A percentile compares a stretch with the other conserved stretches of the same genome.
phyloP scores from a whole-genome alignment of 2,888 invertebrate species.

The Brachyptera risi region DNA sequence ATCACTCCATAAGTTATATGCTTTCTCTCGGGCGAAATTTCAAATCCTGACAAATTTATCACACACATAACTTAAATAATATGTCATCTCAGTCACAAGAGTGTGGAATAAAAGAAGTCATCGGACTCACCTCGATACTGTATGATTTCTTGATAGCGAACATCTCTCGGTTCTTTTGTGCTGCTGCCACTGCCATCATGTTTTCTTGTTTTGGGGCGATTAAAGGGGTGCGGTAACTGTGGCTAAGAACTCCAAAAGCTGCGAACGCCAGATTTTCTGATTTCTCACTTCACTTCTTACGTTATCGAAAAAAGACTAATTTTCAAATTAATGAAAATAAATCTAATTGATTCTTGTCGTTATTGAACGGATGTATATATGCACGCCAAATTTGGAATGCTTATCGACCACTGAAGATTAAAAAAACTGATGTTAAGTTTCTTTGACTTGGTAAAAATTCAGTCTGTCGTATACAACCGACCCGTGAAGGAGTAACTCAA shows the following conservation, averaged over 20 bases:
- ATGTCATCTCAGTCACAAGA: no score
- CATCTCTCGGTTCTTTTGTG: conserved; percentile 92
- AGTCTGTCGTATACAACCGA: conserved; percentile 14
- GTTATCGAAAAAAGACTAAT: no score
- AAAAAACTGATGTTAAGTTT: conserved; percentile 1
- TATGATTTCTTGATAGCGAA: conserved; percentile 96
- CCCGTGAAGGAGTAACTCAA: conserved; percentile 20
- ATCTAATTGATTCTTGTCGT: not conserved
- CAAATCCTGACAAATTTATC: no score
- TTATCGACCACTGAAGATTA: conserved; percentile 17
- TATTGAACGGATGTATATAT: not conserved
- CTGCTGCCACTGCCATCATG: conserved; percentile 81
- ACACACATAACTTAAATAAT: no score
- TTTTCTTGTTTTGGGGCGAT: conserved; percentile 29
- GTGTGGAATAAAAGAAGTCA: no score
- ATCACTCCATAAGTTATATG: no score
- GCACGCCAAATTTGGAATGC: not conserved
- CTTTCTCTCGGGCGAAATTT: no score
- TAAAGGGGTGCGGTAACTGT: conserved; percentile 32
- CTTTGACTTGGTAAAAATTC: no score
- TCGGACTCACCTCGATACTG: conserved; percentile 88
- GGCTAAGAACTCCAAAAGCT: conserved; percentile 37
- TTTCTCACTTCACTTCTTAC: conserved; percentile 17
- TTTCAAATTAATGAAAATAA: conserved; percentile 18
- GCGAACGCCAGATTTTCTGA: conserved; percentile 37